Evolutionary conservation across 2,888 invertebrate genomes (phyloP), one percentile per base, ranked within the genome.

Genomic region (Epistrophe eligans): DNA sequence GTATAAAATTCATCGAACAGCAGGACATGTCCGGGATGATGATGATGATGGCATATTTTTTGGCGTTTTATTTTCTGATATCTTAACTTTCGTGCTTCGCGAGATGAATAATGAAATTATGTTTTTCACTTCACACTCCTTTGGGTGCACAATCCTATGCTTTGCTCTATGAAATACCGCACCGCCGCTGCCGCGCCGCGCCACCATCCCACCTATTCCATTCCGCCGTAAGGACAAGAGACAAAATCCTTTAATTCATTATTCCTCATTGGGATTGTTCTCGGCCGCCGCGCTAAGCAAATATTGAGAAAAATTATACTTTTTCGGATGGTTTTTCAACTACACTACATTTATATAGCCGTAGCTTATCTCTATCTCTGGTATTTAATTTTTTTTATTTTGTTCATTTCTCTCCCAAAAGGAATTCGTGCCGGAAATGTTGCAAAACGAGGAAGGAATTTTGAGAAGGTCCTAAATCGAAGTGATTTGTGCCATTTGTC

Each of bases 31-130:
- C 83, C 79, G 74, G 74, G 58, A 80, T 38, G 71, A 64, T 67
- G 70, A 64, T 67, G 70, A 64, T 55, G 70, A 64, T 55, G 38
- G 40, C 55, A 35, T 55, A 38, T 76, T 62, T 52, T 76, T 79
- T 77, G 60, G 79, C 72, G 52, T 77, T 82, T 82, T 72, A 66
- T 77, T 58, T 64, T 77, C 70, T 62, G 74, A 87, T 79, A 87
- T 87, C 79, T 79, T 83, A 82, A 83, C 82, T 87, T 83, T 87
- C 76, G 79, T 79, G 83, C 83, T 83, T 74, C 83, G 79, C 76
- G 79, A 64, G 72, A 76, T 79, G 87, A 82, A 77, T 83, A 79
- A 87, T 83, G 79, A 76, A 83, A 87, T 83, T 83, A 87, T 87
- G 7, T 35, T 35, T 35, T 83, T 72, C 45, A 58, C 70, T 71